Base-by-base conservation (phyloP, 2,888 invertebrate species). In the Drepana falcataria region DNA sequence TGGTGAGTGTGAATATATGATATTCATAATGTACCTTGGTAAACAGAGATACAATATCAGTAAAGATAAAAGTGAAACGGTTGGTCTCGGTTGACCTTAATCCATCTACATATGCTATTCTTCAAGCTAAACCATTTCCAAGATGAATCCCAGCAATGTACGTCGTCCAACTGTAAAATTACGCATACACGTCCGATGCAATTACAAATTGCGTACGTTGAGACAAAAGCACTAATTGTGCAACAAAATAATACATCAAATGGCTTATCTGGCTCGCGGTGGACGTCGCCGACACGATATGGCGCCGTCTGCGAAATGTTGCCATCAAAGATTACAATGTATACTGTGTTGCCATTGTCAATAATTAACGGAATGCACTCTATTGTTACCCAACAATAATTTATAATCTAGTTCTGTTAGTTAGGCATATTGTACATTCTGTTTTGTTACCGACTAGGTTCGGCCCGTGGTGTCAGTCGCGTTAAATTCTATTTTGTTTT, bases 201-300 rank as follows among this genome's bases (percentile, higher is more conserved):
- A 34, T 51, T 55, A 69, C 67, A 71, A 73, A 75, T 72, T 68
- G 71, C 60, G 58, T 64, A 62, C 57, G 57, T 55, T 56, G 56
- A 59, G 74, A 65, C 69, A 69, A 71, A 76, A 69, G 69, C 75
- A 75, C 81, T 84, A 85, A 84, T 85, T 83, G 81, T 76, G 57
- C 56, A 63, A 76, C 79, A 79, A 81, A 83, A 80, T 82, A 83
- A 84, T 83, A 80, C 79, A 79, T 85, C 83, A 79, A 44, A 67
- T 57, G 55, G 64, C 68, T 83, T 85, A 85, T 83, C 87, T 64
- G 52, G 51, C 54, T 51, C 55, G 47, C 35, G 40, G 51, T 51
- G 40, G 51, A 51, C 51, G 40, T 51, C 40, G 51, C 44, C 56
- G 58, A 55, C 60, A 66, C 66, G 66, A 63, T 63, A 60, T 63